Evolutionary conservation across 2,113 vertebrate genomes (phyloP), one percentile per base, ranked within the genome.

Genomic region (Bolborhynchus lineola): DNA sequence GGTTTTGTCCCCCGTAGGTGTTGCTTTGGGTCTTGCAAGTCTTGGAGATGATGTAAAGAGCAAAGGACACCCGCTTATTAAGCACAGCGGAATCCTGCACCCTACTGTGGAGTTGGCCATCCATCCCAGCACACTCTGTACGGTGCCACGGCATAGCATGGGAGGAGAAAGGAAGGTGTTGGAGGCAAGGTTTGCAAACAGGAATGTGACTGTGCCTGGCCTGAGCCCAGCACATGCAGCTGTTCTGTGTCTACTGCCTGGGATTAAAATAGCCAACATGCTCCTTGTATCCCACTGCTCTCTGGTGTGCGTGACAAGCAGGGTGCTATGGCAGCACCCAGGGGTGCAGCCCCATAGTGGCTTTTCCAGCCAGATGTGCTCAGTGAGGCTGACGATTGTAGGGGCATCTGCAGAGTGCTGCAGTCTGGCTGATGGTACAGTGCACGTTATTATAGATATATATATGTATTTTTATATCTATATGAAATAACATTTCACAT

Each of bases 201-300:
- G 74, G 78, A 57, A 39, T 20, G 10, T 49, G 81, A 24, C 65
- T 53, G 55, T 1, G 28, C 69, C 50, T 25, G 57, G 80, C 75
- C 63, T 3, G 49, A 7, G n/a, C 72, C 55, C 2, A 18, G 82
- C 82, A 87, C 28, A 13, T 71, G 91, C 94, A 95, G 91, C 94
- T 95, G 79, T 71, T 88, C 50, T 0, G 25, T 23, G 74, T 71
- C 91, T 87, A 3, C 84, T 15, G 74, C 11, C 12, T 5, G 74
- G 82, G 91, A 87, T 90, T 93, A 84, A 92, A 79, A 95, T 80
- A 92, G 82, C 82, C 89, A 19, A 29, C 35, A 6, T 80, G 94
- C 35, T 75, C 86, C 89, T 71, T 47, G 0, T 41, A 82, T 67
- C 67, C 78, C 50, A 52, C 76, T 13, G 9, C 11, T 4, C 87